Base-by-base conservation (phyloP, 2,888 invertebrate species). In the Hyposoter dolosus region DNA sequence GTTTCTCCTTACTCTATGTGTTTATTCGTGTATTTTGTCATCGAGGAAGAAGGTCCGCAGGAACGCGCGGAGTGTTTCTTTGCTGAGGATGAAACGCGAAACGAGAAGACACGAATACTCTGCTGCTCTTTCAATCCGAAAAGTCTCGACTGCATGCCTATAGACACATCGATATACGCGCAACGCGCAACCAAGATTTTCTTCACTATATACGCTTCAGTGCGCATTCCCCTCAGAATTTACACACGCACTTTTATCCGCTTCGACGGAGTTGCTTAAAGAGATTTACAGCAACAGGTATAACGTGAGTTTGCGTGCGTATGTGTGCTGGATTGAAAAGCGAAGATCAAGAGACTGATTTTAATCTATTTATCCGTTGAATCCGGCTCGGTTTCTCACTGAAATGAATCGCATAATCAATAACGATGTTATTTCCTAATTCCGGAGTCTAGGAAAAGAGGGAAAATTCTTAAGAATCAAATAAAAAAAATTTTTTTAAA, bases 291-390 rank as follows among this genome's bases (percentile, higher is more conserved):
- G 17, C 53, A 28, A 12, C 80, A 76, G 82, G 72, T 86, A 74
- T 65, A 15, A 65, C 17, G 3, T 69, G 19, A 40, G 45, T 63
- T 56, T 63, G 68, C 17, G 45, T 45, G 60, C 32, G 35, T 53
- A n/a, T 74, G 23, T 80, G 68, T 60, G 50, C 15, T 32, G 43
- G 12, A 60, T 60, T 60, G 28, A 28, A 23, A 40, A 40, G 23
- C 35, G 17, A 6, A 72, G 65, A 83, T 74, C 56, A 72, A 45
- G 78, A 75, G 63, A 71, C 78, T 69, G 84, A 84, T 84, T 86
- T 84, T 86, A 86, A 86, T 86, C 86, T 84, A 86, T 82, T 86
- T 86, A 83, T 81, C 86, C 83, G 43, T 40, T 68, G 65, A 82
- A 82, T 60, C 66, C 32, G 40, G 28, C 60, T 15, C 17, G 71